phyloP scores from a whole-genome alignment of 2,797 vertebrate genomes.

The Sciurus carolinensis region DNA sequence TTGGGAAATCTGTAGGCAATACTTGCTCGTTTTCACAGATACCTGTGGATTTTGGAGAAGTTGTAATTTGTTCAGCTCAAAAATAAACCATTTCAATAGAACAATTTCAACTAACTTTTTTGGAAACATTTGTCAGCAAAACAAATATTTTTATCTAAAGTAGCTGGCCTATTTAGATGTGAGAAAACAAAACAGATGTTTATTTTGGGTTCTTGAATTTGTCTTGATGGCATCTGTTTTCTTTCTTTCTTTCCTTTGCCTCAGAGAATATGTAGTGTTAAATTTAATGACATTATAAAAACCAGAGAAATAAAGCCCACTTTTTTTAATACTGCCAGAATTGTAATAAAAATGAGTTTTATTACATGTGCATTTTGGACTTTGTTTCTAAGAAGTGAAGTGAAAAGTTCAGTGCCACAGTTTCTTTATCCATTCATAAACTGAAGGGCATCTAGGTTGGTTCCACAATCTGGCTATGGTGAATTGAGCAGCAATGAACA shows the following conservation, averaged over 20 bases:
- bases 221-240: slow-evolving; percentile 66
- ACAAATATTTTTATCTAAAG: slow-evolving; percentile 85
- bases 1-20: slow-evolving; percentile 63
- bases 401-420: neutral
- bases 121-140: slow-evolving; percentile 82
- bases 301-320: slow-evolving; percentile 63
- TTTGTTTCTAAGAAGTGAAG: slow-evolving; percentile 21
- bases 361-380: slow-evolving; percentile 58
- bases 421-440: too few species aligned
- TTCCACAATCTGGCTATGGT: too few species aligned
- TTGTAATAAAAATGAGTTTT: slow-evolving; percentile 62
- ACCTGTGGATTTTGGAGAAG: slow-evolving; percentile 58
- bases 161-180: slow-evolving; percentile 77
- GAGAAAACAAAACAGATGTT: slow-evolving; percentile 84
- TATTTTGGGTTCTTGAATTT: slow-evolving; percentile 70
- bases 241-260: neutral
- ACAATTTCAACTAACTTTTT: slow-evolving; percentile 68
- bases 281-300: slow-evolving; percentile 57
- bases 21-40: slow-evolving; percentile 71
- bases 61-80: slow-evolving; percentile 80
- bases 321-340: slow-evolving; percentile 62
- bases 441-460: too few species aligned
- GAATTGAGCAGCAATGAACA: too few species aligned
- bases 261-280: neutral
- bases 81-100: slow-evolving; percentile 78